Conservation (phyloP, 1,140 invertebrate genomes). For the Leptinotarsa texana region DNA sequence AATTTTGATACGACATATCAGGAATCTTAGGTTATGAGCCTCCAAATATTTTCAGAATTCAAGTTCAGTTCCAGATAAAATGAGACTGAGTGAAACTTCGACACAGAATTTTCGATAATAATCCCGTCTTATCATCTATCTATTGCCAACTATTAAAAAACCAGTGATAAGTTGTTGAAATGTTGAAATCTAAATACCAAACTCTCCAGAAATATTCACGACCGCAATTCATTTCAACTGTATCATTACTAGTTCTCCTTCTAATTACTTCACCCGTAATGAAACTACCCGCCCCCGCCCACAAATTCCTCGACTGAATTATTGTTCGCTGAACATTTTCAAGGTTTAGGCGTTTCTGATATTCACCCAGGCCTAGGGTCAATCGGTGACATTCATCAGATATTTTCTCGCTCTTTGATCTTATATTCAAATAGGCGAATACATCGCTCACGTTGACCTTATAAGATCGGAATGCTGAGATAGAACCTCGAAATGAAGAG, state of each 20-base stretch:
- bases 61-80: no score
- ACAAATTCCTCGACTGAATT: background rate
- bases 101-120: no score
- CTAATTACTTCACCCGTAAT: background rate
- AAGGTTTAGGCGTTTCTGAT: background rate
- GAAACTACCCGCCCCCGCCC: background rate
- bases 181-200: no score
- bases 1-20: no score
- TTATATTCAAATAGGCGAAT: background rate
- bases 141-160: no score
- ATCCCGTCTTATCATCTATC: no score
- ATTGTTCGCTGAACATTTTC: constrained; percentile 3
- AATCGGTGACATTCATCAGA: background rate
- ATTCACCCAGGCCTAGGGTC: background rate
- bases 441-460: background rate
- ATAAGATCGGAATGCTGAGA: background rate
- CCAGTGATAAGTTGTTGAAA: no score
- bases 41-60: no score
- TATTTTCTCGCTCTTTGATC: background rate
- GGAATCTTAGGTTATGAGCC: no score
- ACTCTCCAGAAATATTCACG: no score
- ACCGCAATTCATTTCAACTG: no score
- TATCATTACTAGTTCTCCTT: background rate
- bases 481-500: background rate
- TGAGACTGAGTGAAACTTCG: no score